Percentiles rank a stretch among this genome's conserved stretches.
These are phyloP conservation scores for Hyalella azteca DNA, from an alignment of 2,888 invertebrate genomes.

Conservation along the genomic window DNA sequence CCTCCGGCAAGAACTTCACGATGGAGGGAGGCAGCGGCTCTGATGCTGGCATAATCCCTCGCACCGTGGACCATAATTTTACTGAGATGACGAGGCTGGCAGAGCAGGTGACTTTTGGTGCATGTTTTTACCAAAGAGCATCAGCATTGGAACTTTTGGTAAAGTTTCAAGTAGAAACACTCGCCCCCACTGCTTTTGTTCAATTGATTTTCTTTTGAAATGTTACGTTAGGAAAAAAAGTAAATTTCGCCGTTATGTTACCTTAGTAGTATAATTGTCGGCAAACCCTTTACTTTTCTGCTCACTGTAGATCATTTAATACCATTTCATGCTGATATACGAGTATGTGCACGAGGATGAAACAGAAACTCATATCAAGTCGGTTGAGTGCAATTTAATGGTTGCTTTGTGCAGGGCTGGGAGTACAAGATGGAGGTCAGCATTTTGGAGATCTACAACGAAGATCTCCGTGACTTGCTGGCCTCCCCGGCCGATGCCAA, in stretches of 20 bases:
- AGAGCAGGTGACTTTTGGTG: constrained; percentile 64
- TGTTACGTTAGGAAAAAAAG: too few relatives aligned
- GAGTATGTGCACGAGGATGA: too few relatives aligned
- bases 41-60: background rate
- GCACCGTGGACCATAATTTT: constrained; percentile 70
- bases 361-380: too few relatives aligned
- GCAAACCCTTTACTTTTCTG: too few relatives aligned
- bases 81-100: constrained; percentile 73
- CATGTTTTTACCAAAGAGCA: background rate
- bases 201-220: too few relatives aligned
- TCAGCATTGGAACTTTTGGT: background rate
- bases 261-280: too few relatives aligned
- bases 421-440: constrained; percentile 75
- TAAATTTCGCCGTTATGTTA: too few relatives aligned
- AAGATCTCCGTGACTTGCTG: constrained; percentile 78
- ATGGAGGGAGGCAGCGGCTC: background rate
- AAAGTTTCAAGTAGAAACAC: too few relatives aligned
- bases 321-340: too few relatives aligned
- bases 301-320: too few relatives aligned
- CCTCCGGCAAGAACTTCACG: background rate
- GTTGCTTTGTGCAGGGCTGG: constrained; percentile 77
- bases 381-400: too few relatives aligned
- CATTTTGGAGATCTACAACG: constrained; percentile 86
- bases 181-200: too few relatives aligned
- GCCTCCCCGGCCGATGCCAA: constrained; percentile 71